Percentiles rank a stretch among this genome's conserved stretches.
phyloP scores from a whole-genome alignment of 1,140 invertebrate genomes.

The Anastrepha ludens region DNA sequence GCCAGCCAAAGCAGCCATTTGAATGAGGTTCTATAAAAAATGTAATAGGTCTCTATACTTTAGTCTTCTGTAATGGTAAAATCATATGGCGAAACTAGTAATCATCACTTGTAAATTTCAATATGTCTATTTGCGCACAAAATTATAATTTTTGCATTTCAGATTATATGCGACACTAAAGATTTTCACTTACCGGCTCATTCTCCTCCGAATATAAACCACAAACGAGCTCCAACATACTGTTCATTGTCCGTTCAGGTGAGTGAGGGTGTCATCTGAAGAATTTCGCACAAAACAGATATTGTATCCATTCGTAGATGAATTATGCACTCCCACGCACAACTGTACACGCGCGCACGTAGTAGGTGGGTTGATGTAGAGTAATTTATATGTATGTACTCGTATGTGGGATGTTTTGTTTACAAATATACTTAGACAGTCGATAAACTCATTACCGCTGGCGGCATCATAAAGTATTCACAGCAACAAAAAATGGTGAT shows the following conservation, averaged over 20 bases:
- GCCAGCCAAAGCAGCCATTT: too few relatives aligned
- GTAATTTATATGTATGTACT: neutral
- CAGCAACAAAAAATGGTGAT: neutral
- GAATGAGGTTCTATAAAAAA: too few relatives aligned
- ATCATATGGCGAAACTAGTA: too few relatives aligned
- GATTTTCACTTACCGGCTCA: constrained; percentile 49
- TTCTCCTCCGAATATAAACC: constrained; percentile 69
- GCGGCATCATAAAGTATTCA: constrained; percentile 19
- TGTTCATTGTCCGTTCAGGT: constrained; percentile 53
- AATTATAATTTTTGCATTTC: too few relatives aligned
- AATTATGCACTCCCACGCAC: neutral
- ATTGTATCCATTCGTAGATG: neutral
- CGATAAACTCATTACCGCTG: neutral
- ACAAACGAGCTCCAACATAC: constrained; percentile 68
- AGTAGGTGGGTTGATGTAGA: neutral
- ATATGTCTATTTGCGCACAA: too few relatives aligned
- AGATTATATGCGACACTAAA: too few relatives aligned
- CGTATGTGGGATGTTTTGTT: neutral
- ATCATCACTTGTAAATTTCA: too few relatives aligned
- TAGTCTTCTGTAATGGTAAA: too few relatives aligned
- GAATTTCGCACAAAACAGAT: neutral
- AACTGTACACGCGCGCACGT: neutral
- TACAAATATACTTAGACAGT: neutral
- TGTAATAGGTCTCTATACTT: too few relatives aligned
- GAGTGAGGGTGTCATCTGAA: neutral